phyloP scores from a whole-genome alignment of 92 coral and sea anemone genomes.

The Micromussa lordhowensis region DNA sequence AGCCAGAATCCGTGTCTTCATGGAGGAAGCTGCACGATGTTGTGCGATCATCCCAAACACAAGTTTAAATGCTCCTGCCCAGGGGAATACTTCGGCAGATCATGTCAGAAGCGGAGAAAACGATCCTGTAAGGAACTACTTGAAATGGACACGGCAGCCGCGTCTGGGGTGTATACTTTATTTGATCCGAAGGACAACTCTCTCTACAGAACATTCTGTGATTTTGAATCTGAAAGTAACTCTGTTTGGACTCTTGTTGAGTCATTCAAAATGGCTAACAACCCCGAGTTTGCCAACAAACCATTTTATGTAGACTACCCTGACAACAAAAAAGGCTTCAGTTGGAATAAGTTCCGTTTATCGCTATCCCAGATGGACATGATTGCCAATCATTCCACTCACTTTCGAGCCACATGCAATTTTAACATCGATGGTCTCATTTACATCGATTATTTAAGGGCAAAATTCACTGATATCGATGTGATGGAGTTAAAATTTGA shows the following conservation, averaged over 20 bases:
- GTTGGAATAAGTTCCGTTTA: slow-evolving; percentile 57
- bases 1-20: slow-evolving; percentile 32
- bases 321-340: slow-evolving; percentile 5
- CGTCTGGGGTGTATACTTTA: slow-evolving; percentile 27
- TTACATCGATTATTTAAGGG: slow-evolving; percentile 59
- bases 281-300: neutral
- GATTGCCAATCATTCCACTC: slow-evolving; percentile 34
- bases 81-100: slow-evolving; percentile 38
- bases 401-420: slow-evolving; percentile 63
- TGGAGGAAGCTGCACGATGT: slow-evolving; percentile 59
- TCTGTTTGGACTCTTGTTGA: slow-evolving; percentile 67
- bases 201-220: slow-evolving; percentile 26
- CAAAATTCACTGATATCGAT: slow-evolving; percentile 27
- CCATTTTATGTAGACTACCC: slow-evolving; percentile 35
- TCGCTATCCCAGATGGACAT: slow-evolving; percentile 28
- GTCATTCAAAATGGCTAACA: slow-evolving; percentile 44
- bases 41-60: slow-evolving; percentile 51
- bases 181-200: slow-evolving; percentile 3
- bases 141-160: neutral
- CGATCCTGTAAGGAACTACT: slow-evolving; percentile 1
- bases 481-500: neutral
- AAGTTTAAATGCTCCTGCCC: slow-evolving; percentile 59
- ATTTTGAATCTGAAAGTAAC: slow-evolving; percentile 39
- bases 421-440: slow-evolving; percentile 46
- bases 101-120: slow-evolving; percentile 14